Evolutionary conservation across 2,888 invertebrate genomes (phyloP), one percentile per base, ranked within the genome.

Genomic region (Nephrocerus scutellatus): DNA sequence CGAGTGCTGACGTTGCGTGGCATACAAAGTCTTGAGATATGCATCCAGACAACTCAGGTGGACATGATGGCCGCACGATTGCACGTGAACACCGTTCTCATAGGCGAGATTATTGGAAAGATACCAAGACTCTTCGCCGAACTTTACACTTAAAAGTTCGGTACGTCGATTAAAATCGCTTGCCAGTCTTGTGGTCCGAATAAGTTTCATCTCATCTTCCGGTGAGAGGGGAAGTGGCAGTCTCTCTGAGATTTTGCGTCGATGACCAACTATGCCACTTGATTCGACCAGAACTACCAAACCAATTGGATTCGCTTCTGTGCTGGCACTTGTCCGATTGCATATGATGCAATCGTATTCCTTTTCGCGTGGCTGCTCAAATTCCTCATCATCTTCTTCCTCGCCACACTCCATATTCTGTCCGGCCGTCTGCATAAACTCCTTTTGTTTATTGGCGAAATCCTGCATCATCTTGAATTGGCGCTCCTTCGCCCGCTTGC

Each of bases 331-430:
- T 43, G 87, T 86, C 62, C 88, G 87, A 71, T 86, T 90, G 69
- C 96, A 96, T 55, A 96, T 96, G 47, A 90, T 92, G 72, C 96
- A 96, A 68, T 92, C 88, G 70, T 91, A 93, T 66, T 88, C 86
- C 51, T 76, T 74, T 50, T 79, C 76, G 12, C 74, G 60, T 20
- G 71, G 70, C 50, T 77, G 77, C 55, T 75, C 75, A 15, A 74
- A 77, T 34, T 73, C 72, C 28, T 68, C 68, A 72, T 79, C 80
- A 52, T 82, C 81, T 4, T 60, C 62, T 34, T 59, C 54, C 33
- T 59, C 60, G 1, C 66, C 66, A 52, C 66, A 61, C 34, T 68
- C 68, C 66, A 70, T 64, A 36, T 74, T 75, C 57, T 77, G 78
- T 70, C 79, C 79, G 2, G 81, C 78, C 44, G 79, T 77, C 66